These are phyloP conservation scores for Leucophenga montana DNA, from an alignment of 2,888 invertebrate species.

Conservation along the genomic window DNA sequence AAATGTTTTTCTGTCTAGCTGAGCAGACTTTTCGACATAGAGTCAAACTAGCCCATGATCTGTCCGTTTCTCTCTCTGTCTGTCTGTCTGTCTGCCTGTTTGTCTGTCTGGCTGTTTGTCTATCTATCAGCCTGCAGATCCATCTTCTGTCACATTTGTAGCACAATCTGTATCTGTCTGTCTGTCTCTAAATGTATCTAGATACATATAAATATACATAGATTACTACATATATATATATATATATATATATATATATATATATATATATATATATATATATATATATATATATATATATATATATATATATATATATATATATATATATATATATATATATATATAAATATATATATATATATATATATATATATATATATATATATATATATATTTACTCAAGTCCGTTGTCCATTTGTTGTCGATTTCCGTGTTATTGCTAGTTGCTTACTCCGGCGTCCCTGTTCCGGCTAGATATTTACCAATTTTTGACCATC, in stretches of 20 bases:
- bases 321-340: too few relatives aligned
- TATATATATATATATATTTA: background rate
- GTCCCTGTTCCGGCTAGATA: background rate
- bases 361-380: too few relatives aligned
- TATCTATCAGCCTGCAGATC: background rate
- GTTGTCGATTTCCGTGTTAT: constrained; percentile 15
- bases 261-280: too few relatives aligned
- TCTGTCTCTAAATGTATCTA: background rate
- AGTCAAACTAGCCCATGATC: background rate
- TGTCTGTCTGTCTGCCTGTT: background rate
- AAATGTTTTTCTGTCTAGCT: background rate
- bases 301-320: too few relatives aligned
- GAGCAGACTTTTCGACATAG: too few relatives aligned
- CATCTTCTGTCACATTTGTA: too few relatives aligned
- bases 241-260: too few relatives aligned
- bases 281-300: too few relatives aligned
- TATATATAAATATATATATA: too few relatives aligned
- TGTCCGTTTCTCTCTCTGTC: background rate
- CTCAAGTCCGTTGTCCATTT: constrained; percentile 13
- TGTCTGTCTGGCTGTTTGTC: constrained; percentile 4
- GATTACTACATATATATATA: too few relatives aligned
- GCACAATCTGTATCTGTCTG: background rate
- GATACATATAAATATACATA: too few relatives aligned
- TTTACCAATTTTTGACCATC: background rate
- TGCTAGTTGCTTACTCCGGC: background rate